Evolutionary conservation across 2,113 vertebrate genomes (phyloP).

Genomic region (Pelmatolapia mariae): DNA sequence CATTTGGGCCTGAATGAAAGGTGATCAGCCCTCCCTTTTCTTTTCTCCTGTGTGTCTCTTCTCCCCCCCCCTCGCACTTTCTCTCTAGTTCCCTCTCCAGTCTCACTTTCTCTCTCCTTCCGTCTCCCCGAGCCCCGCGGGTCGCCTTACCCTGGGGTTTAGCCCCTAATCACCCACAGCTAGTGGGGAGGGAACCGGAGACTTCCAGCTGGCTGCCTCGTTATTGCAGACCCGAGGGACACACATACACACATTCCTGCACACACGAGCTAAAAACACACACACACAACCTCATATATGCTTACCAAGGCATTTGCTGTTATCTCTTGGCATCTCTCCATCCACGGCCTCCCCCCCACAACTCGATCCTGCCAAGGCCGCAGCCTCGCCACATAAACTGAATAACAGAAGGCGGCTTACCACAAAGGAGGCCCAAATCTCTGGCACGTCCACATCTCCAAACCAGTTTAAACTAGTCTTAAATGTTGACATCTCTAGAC

Average conservation of each 20-base stretch:
- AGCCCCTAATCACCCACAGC: slow-evolving; percentile 64
- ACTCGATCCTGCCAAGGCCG: slow-evolving; percentile 50
- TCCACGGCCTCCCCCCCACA: slow-evolving; percentile 9
- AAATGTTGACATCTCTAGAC: not conserved
- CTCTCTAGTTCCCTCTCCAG: not conserved
- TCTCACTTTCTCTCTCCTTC: not conserved
- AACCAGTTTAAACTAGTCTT: slow-evolving; percentile 39
- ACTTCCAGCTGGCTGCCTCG: slow-evolving; percentile 66
- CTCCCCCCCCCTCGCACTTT: not conserved
- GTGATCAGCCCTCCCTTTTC: slow-evolving; percentile 28
- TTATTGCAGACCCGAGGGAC: slow-evolving; percentile 50
- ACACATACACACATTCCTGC: slow-evolving; percentile 45
- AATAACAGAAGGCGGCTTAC: slow-evolving; percentile 37
- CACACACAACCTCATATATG: slow-evolving; percentile 51
- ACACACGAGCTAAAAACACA: slow-evolving; percentile 35
- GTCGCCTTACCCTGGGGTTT: slow-evolving; percentile 61
- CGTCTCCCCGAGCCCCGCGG: slow-evolving; percentile 20
- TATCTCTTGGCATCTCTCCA: slow-evolving; percentile 67
- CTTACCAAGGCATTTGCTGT: slow-evolving; percentile 56
- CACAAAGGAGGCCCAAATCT: not conserved
- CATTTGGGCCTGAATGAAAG: slow-evolving; percentile 50
- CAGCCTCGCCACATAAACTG: slow-evolving; percentile 31
- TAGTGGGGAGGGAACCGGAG: slow-evolving; percentile 59
- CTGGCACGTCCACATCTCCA: not conserved
- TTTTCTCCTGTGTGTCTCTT: not conserved